phyloP scores from a whole-genome alignment of 2,888 invertebrate genomes.

The Elegia similella region DNA sequence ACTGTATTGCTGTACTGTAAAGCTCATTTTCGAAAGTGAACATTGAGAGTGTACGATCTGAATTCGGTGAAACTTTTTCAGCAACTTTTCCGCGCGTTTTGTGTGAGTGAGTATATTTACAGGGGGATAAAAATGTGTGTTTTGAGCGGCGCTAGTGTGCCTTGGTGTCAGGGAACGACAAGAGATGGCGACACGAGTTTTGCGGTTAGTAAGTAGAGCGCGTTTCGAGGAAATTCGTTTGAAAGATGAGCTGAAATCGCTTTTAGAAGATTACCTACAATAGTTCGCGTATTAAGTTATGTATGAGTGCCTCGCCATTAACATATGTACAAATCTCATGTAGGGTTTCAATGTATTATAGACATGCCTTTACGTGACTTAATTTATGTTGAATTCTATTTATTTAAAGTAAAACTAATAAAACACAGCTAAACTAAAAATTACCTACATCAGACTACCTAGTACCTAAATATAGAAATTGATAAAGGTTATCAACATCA shows the following conservation, averaged over 20 bases:
- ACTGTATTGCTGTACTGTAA: neutral
- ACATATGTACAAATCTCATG: neutral
- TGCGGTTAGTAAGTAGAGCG: constrained; percentile 45
- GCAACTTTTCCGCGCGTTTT: constrained; percentile 48
- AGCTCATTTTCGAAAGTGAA: neutral
- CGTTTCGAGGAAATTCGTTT: constrained; percentile 39
- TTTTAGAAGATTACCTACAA: constrained; percentile 49
- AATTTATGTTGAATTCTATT: no score
- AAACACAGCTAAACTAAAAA: no score
- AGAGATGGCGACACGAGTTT: constrained; percentile 61
- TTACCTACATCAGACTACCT: no score
- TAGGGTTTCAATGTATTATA: neutral
- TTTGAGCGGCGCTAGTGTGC: constrained; percentile 67
- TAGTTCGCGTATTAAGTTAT: neutral
- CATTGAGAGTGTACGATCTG: neutral
- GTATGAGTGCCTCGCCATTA: neutral
- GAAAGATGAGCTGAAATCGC: constrained; percentile 54
- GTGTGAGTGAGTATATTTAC: constrained; percentile 56
- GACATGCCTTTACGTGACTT: neutral
- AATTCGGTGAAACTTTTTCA: constrained; percentile 49
- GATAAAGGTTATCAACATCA: no score
- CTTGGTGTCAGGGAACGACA: constrained; percentile 37
- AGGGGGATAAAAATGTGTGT: constrained; percentile 50
- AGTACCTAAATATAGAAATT: no score
- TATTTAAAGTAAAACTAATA: no score